Conservation (phyloP, 2,888 invertebrate species). For the Pachymerium ferrugineum region DNA sequence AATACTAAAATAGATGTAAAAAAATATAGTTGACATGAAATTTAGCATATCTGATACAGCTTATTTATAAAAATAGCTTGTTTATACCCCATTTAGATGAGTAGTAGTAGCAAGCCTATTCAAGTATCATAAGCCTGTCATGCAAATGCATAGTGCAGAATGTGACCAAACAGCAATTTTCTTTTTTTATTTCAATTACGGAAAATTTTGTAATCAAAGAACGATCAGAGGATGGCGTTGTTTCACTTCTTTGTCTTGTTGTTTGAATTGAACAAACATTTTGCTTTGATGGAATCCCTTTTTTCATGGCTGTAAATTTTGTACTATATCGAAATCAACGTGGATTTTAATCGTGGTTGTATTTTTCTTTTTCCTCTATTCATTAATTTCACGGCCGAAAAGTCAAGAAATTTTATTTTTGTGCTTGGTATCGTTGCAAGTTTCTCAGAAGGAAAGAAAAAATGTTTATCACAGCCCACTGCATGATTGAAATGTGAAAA, state of each 20-base stretch:
- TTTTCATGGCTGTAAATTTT: neutral
- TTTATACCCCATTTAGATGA: neutral
- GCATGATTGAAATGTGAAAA: no score
- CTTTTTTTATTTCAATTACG: neutral
- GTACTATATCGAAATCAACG: neutral
- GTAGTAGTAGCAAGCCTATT: constrained; percentile 5
- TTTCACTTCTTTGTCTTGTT: constrained; percentile 17
- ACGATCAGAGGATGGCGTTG: constrained; percentile 27
- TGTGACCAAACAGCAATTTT: neutral
- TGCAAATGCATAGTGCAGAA: neutral
- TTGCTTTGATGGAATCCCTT: neutral
- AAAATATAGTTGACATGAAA: neutral
- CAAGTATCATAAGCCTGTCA: neutral
- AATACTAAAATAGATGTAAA: neutral
- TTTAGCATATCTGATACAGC: neutral
- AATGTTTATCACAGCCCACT: no score
- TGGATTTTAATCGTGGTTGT: neutral
- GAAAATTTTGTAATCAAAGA: neutral
- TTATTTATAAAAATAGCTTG: constrained; percentile 16
- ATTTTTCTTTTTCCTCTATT: no score
- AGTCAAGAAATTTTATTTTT: no score
- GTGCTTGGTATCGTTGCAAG: no score
- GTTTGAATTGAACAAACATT: neutral
- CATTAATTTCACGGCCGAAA: no score
- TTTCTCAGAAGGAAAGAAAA: no score